Evolutionary conservation across 1,140 invertebrate genomes (phyloP).

Genomic region (Sitobion miscanthi): DNA sequence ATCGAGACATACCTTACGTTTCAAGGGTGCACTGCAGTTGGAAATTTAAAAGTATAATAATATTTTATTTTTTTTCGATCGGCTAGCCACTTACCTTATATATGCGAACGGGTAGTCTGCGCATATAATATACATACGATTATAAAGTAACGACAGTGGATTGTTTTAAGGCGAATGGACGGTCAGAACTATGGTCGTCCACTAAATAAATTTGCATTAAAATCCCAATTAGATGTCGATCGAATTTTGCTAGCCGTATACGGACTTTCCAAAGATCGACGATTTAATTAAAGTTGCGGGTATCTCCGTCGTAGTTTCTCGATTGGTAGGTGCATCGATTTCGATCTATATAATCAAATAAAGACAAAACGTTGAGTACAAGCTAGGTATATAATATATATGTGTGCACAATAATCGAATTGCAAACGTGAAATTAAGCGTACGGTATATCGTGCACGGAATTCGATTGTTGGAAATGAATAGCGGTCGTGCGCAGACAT

Average conservation of each 20-base stretch:
- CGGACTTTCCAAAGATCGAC: background rate
- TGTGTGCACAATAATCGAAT: background rate
- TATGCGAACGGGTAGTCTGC: background rate
- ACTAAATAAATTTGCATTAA: conserved; percentile 24
- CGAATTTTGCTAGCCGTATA: background rate
- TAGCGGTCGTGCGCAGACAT: conserved; percentile 27
- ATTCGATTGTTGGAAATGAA: conserved; percentile 44
- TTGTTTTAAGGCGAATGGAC: background rate
- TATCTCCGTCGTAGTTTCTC: background rate
- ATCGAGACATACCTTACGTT: background rate
- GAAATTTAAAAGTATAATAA: conserved; percentile 48
- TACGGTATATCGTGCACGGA: conserved; percentile 42
- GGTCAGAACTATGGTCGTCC: background rate
- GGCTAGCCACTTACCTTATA: background rate
- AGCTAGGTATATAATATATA: background rate
- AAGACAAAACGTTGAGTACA: background rate
- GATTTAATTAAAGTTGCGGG: background rate
- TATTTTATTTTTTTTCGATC: background rate
- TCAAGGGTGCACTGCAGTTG: background rate
- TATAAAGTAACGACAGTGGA: background rate
- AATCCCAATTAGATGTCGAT: background rate
- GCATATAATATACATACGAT: conserved; percentile 41
- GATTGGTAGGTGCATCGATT: background rate
- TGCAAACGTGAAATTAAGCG: background rate
- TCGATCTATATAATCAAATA: conserved; percentile 10